Evolutionary conservation across 30 jellyfish, hydroid and myxozoan genomes (phyloP).

Genomic region (Morbakka virulenta): DNA sequence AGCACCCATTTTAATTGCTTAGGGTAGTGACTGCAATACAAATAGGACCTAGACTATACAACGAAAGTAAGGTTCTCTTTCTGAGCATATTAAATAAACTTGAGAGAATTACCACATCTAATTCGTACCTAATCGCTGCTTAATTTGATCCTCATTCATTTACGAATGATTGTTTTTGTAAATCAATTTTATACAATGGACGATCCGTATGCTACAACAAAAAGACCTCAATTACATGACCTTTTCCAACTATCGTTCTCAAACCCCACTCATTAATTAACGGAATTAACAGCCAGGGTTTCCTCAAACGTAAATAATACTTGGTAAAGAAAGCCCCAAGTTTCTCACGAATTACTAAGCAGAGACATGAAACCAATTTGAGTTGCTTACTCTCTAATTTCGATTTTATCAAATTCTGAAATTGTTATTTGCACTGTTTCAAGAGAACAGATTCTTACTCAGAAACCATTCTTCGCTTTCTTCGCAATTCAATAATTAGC

Average conservation of each 20-base stretch:
- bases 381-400: too few relatives aligned
- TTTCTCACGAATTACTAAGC: slow-evolving; percentile 68
- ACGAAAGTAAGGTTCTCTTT: too few relatives aligned
- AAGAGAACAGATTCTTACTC: slow-evolving; percentile 46
- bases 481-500: slow-evolving; percentile 63
- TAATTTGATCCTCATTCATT: slow-evolving; percentile 45
- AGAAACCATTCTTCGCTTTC: slow-evolving; percentile 39
- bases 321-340: slow-evolving; percentile 28
- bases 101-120: slow-evolving; percentile 59
- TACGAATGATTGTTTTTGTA: too few relatives aligned
- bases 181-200: too few relatives aligned
- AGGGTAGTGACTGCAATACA: too few relatives aligned
- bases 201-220: too few relatives aligned
- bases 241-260: slow-evolving; percentile 56
- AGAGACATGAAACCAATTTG: too few relatives aligned
- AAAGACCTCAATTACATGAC: slow-evolving; percentile 20
- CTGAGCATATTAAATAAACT: too few relatives aligned
- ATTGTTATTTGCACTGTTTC: too few relatives aligned
- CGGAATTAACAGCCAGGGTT: slow-evolving; percentile 73
- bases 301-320: slow-evolving; percentile 49
- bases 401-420: too few relatives aligned
- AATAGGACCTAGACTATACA: too few relatives aligned
- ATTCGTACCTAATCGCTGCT: slow-evolving; percentile 46
- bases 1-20: too few relatives aligned
- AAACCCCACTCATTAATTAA: slow-evolving; percentile 50